Evolutionary conservation across 2,113 vertebrate genomes (phyloP).

Genomic region (Telmatochromis sp.): DNA sequence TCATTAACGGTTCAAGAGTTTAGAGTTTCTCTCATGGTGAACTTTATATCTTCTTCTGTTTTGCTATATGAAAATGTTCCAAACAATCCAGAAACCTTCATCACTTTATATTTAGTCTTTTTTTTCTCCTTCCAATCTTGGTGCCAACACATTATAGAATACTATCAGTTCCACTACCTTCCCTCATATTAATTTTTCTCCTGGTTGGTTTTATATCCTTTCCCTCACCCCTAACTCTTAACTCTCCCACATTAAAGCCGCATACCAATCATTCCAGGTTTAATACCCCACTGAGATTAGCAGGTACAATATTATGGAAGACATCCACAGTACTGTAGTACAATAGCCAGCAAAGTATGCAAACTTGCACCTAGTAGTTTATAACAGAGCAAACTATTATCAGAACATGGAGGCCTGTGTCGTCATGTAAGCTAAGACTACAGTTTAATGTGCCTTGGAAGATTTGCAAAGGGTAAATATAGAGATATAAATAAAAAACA

Average conservation of each 20-base stretch:
- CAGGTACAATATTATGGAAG: constrained; percentile 61
- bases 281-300: constrained; percentile 62
- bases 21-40: neutral
- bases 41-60: constrained; percentile 1
- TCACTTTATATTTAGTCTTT: constrained; percentile 47
- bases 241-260: constrained; percentile 61
- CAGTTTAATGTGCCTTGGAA: neutral
- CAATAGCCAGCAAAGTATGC: constrained; percentile 24
- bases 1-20: neutral
- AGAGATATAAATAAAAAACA: neutral
- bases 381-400: neutral
- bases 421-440: neutral
- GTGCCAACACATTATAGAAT: constrained; percentile 64
- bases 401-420: neutral
- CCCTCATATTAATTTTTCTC: constrained; percentile 71
- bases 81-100: constrained; percentile 42
- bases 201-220: constrained; percentile 69
- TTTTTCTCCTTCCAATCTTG: constrained; percentile 37
- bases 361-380: neutral
- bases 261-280: constrained; percentile 66
- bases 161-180: constrained; percentile 73
- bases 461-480: neutral
- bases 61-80: constrained; percentile 3
- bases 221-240: constrained; percentile 57
- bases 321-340: constrained; percentile 20